Evolutionary conservation across 1,140 invertebrate genomes (phyloP), one percentile per base, ranked within the genome.

Genomic region (Drosophila suzukii): DNA sequence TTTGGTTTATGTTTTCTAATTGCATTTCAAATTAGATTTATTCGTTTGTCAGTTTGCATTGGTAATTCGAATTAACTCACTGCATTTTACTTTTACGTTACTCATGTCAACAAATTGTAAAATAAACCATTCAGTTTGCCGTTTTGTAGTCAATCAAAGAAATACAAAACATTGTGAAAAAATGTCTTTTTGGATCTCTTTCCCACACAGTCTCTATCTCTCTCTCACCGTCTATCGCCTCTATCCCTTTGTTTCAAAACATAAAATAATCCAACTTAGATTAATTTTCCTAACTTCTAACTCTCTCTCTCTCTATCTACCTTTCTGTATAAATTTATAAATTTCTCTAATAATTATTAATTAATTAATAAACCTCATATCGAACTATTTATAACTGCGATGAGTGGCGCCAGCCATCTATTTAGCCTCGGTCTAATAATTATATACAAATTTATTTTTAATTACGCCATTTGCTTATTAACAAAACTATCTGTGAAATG

Each of bases 101-200:
- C 13, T 72, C 58, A 66, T 57, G 17, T 27, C 24, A 75, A 66
- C 53, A 63, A 89, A 75, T 73, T 89, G 77, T 84, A 89, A 73
- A 67, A 85, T 84, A 84, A 66, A 70, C 32, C 20, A 67, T 56
- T 59, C 44, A 44, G 70, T 63, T 58, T 41, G 54, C 57, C 34
- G 60, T 83, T 83, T 83, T 83, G 56, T 84, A 83, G 75, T 13
- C 34, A 81, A 55, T 34, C 32, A 66, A 66, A 50, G 20, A 80
- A 41, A 59, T 70, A 68, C 50, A 73, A 78, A 81, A 85, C 65
- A 78, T 68, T 57, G 57, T 67, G 58, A 75, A 60, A 81, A 91
- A 91, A 91, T 91, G 89, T 91, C 89, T 91, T 91, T 85, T 91
- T 91, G 89, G 89, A 91, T 91, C 89, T 91, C 89, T 85, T 70